A percentile compares a stretch with the other conserved stretches of the same genome.
Evolutionary conservation across 1,140 invertebrate genomes (phyloP).

Genomic region (Cheumatopsyche charites): DNA sequence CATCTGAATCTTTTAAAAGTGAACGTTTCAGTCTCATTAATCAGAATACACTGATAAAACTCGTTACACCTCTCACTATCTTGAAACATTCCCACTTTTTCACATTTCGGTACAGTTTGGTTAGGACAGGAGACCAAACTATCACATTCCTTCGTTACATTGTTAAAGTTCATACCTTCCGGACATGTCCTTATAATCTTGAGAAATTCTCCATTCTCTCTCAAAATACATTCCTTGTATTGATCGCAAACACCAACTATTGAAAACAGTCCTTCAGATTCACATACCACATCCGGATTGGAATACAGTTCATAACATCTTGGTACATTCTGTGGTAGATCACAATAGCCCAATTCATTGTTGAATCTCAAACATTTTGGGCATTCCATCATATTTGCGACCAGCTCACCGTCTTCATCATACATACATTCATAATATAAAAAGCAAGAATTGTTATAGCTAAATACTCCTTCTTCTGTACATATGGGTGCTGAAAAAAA

Average conservation of each 20-base stretch:
- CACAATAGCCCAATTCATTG: slow-evolving; percentile 38
- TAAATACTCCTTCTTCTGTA: slow-evolving; percentile 30
- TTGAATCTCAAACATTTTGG: slow-evolving; percentile 44
- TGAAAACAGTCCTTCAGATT: slow-evolving; percentile 20
- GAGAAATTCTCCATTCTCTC: slow-evolving; percentile 16
- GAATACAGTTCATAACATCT: slow-evolving; percentile 26
- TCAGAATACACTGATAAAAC: slow-evolving; percentile 31
- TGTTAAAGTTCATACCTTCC: slow-evolving; percentile 37
- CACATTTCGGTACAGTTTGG: slow-evolving; percentile 11
- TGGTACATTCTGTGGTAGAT: slow-evolving; percentile 38
- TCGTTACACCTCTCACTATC: slow-evolving; percentile 35
- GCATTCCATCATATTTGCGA: slow-evolving; percentile 29
- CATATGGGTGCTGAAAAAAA: slow-evolving; percentile 24
- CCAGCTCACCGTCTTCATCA: slow-evolving; percentile 34
- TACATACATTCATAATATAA: slow-evolving; percentile 38
- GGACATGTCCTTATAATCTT: slow-evolving; percentile 30
- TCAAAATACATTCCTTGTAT: slow-evolving; percentile 39
- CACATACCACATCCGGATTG: slow-evolving; percentile 11
- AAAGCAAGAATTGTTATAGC: slow-evolving; percentile 38
- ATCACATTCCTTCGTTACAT: slow-evolving; percentile 35
- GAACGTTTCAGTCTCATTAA: not conserved
- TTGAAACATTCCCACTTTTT: slow-evolving; percentile 23
- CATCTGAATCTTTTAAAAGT: slow-evolving; percentile 19
- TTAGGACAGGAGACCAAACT: not conserved
- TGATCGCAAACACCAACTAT: slow-evolving; percentile 28